A percentile compares a stretch with the other conserved stretches of the same genome.
Evolutionary conservation across 1,140 invertebrate species (phyloP).

Genomic region (Bombus waltoni): DNA sequence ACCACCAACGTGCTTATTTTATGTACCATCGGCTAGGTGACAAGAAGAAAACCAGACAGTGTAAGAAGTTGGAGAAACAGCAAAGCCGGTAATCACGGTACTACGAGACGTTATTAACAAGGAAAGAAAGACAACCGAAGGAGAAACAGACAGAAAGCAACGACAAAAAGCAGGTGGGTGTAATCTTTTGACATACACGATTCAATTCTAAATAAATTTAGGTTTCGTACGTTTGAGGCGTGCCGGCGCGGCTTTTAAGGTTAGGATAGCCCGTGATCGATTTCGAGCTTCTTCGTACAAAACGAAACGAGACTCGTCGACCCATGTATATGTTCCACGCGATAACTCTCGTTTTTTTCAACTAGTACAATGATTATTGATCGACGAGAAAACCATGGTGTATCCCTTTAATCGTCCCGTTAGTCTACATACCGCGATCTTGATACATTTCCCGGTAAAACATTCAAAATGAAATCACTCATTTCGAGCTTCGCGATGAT

Average conservation of each 20-base stretch:
- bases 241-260: conserved; percentile 62
- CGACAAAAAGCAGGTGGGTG: conserved; percentile 68
- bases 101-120: background rate
- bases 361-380: background rate
- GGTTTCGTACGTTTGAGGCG: conserved; percentile 44
- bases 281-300: conserved; percentile 14
- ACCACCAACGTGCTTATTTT: conserved; percentile 18
- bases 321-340: background rate
- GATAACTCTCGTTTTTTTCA: background rate
- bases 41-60: conserved; percentile 30
- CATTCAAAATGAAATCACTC: background rate
- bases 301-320: conserved; percentile 1
- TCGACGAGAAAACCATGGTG: background rate
- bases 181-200: conserved; percentile 28
- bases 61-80: background rate
- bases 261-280: conserved; percentile 69
- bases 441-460: conserved; percentile 19
- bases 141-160: conserved; percentile 4
- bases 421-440: background rate
- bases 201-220: conserved; percentile 13
- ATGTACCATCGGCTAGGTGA: conserved; percentile 69
- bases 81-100: conserved; percentile 15
- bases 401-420: background rate
- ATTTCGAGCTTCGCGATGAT: too few species aligned
- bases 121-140: background rate